Conservation (phyloP, 92 coral and sea anemone genomes). For the Scolanthus callimorphus region DNA sequence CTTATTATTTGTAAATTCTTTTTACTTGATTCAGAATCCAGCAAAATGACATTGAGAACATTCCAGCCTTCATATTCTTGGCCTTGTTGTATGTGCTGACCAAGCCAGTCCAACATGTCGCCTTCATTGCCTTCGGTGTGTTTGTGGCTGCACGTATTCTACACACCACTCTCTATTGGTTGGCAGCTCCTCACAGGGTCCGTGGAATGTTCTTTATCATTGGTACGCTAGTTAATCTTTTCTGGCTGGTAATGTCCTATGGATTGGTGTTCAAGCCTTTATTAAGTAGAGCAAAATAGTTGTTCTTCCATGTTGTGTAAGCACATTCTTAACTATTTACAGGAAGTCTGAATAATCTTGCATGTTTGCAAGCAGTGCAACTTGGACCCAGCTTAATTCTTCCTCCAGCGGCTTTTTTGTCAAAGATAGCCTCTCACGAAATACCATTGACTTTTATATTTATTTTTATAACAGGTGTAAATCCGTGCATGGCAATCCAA, state of each 20-base stretch:
- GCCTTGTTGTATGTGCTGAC: conserved; percentile 62
- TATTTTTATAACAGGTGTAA: too few relatives aligned
- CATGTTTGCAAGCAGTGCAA: too few relatives aligned
- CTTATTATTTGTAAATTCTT: too few relatives aligned
- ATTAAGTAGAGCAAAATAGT: not conserved
- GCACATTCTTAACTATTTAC: too few relatives aligned
- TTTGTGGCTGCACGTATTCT: conserved; percentile 62
- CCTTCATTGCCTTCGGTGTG: conserved; percentile 61
- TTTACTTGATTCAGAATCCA: conserved; percentile 53
- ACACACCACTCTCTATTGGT: conserved; percentile 55
- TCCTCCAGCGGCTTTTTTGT: too few relatives aligned
- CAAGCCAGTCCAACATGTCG: conserved; percentile 36
- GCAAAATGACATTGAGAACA: conserved; percentile 88
- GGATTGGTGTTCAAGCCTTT: not conserved
- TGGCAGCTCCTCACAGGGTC: not conserved
- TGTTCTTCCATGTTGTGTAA: not conserved
- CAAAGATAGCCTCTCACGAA: too few relatives aligned
- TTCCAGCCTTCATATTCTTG: conserved; percentile 59
- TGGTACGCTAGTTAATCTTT: conserved; percentile 18
- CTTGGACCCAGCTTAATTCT: too few relatives aligned
- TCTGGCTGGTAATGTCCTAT: not conserved
- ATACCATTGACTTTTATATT: too few relatives aligned
- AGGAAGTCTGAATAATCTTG: too few relatives aligned
- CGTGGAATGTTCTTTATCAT: conserved; percentile 13
- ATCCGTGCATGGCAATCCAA: too few relatives aligned